Percentiles rank a stretch among this genome's conserved stretches.
phyloP scores from a whole-genome alignment of 2,888 invertebrate species.

The Drosophila colorata region DNA sequence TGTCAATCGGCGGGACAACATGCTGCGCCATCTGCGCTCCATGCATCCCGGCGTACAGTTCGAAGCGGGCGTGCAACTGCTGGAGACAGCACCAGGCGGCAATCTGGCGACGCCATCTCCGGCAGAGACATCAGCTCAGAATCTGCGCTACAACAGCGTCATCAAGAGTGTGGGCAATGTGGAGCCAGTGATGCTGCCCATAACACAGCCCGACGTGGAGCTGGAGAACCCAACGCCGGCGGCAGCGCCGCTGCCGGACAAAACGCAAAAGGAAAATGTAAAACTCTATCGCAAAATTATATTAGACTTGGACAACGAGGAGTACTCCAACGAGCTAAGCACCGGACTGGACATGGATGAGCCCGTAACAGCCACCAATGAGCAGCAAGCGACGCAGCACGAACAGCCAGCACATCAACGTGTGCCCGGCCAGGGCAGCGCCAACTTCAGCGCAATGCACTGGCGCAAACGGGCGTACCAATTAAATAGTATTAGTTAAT shows the following conservation, averaged over 20 bases:
- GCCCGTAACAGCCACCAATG: constrained; percentile 15
- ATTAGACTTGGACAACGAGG: constrained; percentile 69
- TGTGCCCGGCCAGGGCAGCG: constrained; percentile 42
- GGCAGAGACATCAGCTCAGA: constrained; percentile 22
- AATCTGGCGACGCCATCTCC: neutral
- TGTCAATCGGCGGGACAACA: constrained; percentile 92
- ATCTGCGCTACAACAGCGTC: constrained; percentile 77
- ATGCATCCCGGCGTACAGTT: constrained; percentile 88
- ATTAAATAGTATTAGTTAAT: constrained; percentile 23
- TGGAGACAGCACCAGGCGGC: constrained; percentile 7
- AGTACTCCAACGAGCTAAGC: constrained; percentile 68
- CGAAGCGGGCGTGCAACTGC: constrained; percentile 60
- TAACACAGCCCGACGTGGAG: constrained; percentile 1
- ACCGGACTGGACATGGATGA: constrained; percentile 54
- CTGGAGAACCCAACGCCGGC: constrained; percentile 10
- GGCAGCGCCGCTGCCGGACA: constrained; percentile 22
- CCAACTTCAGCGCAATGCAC: constrained; percentile 85
- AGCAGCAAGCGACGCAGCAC: constrained; percentile 5
- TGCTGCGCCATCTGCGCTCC: constrained; percentile 91
- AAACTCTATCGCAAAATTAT: constrained; percentile 67
- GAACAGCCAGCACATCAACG: constrained; percentile 30
- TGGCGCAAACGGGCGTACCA: constrained; percentile 85
- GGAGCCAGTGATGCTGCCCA: constrained; percentile 63
- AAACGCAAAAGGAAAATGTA: constrained; percentile 62
- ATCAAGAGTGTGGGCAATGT: constrained; percentile 84